These are phyloP conservation scores for Molothrus ater DNA, from an alignment of 2,797 vertebrate genomes.

Conservation along the genomic window DNA sequence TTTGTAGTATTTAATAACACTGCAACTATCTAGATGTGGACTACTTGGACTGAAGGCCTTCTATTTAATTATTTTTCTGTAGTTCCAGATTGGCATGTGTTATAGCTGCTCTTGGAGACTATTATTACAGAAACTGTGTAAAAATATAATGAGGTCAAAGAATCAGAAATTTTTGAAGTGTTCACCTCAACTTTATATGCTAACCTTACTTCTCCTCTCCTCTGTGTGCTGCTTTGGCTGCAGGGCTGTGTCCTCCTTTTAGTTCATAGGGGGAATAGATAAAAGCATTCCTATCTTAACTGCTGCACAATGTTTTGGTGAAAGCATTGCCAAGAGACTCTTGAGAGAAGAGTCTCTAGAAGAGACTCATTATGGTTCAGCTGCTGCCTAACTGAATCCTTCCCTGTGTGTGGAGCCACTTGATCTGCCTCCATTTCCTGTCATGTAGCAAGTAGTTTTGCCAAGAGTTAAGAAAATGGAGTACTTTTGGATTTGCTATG, in stretches of 20 bases:
- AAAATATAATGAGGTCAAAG: background rate
- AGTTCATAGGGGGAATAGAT: background rate
- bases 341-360: background rate
- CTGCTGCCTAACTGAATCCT: background rate
- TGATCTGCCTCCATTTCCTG: background rate
- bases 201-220: background rate
- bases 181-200: background rate
- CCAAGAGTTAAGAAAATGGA: background rate
- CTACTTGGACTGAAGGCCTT: background rate
- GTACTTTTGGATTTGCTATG: background rate
- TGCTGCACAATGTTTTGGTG: background rate
- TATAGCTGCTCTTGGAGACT: background rate
- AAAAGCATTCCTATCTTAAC: background rate
- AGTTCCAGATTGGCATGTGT: background rate
- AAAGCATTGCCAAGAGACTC: background rate
- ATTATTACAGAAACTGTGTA: background rate
- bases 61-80: background rate
- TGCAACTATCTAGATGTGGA: background rate
- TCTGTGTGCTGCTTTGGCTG: background rate
- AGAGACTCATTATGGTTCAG: background rate
- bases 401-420: background rate
- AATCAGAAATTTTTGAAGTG: background rate
- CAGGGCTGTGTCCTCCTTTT: constrained; percentile 10
- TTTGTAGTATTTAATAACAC: background rate
- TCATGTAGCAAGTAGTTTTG: background rate